Percentiles rank a stretch among this genome's conserved stretches.
Evolutionary conservation across 2,888 invertebrate species (phyloP).

Genomic region (Ditula angustiorana): DNA sequence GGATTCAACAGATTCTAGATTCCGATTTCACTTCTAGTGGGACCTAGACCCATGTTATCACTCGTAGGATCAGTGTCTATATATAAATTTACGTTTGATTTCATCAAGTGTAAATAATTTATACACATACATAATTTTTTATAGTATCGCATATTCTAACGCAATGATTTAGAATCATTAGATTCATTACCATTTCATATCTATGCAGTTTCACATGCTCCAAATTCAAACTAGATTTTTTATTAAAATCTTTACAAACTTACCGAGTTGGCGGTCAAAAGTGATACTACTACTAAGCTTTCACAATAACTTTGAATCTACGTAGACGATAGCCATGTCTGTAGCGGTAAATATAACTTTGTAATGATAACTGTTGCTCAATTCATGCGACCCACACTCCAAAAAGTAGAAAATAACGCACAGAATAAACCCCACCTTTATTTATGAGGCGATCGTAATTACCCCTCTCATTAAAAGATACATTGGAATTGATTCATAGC

Average conservation of each 20-base stretch:
- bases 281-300: neutral
- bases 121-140: neutral
- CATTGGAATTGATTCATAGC: conserved; percentile 59
- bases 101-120: neutral
- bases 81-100: too few relatives aligned
- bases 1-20: neutral
- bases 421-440: conserved; percentile 36
- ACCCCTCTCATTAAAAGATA: conserved; percentile 56
- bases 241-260: conserved; percentile 11
- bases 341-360: conserved; percentile 1
- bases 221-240: conserved; percentile 12
- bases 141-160: neutral
- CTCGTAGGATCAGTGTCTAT: neutral
- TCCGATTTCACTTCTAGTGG: neutral
- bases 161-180: conserved; percentile 1
- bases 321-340: neutral
- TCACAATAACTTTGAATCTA: neutral
- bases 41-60: neutral
- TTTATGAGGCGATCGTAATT: conserved; percentile 44
- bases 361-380: conserved; percentile 37
- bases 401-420: conserved; percentile 35
- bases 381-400: conserved; percentile 45
- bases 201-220: conserved; percentile 21
- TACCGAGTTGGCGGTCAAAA: neutral
- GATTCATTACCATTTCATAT: neutral